phyloP scores from a whole-genome alignment of 2,113 vertebrate genomes.

The Antigone vipio region DNA sequence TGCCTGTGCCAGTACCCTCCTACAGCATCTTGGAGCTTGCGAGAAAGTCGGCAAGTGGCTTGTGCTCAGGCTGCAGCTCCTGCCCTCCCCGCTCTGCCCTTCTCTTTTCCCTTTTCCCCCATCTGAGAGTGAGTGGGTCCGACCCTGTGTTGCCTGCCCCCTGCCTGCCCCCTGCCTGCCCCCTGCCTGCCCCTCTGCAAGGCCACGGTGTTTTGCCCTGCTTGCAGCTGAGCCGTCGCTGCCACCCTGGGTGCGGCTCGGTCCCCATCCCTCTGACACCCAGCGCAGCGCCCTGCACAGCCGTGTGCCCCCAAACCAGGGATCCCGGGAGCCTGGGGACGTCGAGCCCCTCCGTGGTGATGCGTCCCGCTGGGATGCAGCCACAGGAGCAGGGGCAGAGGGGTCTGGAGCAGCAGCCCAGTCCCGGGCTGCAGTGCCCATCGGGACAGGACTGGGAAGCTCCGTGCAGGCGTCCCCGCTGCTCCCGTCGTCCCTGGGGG shows the following conservation, averaged over 20 bases:
- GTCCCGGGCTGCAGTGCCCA: background rate
- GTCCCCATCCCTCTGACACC: background rate
- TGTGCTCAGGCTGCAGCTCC: constrained; percentile 2
- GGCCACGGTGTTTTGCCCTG: background rate
- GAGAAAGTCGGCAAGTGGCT: background rate
- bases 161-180: background rate
- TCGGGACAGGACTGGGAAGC: background rate
- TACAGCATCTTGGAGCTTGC: constrained; percentile 15
- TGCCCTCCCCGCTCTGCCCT: background rate
- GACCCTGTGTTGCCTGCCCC: background rate
- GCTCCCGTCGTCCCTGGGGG: fast-evolving
- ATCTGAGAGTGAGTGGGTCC: fast-evolving
- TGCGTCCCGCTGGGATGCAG: background rate
- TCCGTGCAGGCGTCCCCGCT: background rate
- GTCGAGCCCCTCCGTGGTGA: fast-evolving
- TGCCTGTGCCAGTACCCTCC: constrained; percentile 52
- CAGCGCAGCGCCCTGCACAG: fast-evolving
- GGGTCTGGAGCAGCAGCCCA: background rate
- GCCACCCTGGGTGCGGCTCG: background rate
- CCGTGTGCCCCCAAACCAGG: background rate
- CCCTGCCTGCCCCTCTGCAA: background rate
- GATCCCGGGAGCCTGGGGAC: too few relatives aligned
- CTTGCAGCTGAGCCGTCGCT: background rate
- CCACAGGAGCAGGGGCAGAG: background rate
- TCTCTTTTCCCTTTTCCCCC: background rate